phyloP scores from a whole-genome alignment of 37 sponge, comb jelly and placozoan genomes.

The Halisarca cf. caerulea region DNA sequence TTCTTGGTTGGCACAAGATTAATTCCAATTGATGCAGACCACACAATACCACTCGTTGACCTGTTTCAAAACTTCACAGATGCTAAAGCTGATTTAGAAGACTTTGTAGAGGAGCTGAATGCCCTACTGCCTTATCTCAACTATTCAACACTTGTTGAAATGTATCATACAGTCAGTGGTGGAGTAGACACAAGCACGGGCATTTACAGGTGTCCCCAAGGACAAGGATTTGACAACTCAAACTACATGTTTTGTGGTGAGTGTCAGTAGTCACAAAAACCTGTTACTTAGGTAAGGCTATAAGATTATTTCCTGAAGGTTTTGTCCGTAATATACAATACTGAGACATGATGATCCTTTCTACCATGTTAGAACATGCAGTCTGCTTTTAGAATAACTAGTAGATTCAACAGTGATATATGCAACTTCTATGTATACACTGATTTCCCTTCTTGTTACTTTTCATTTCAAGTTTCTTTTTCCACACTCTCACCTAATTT shows the following conservation, averaged over 20 bases:
- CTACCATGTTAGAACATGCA: too few relatives aligned
- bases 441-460: too few relatives aligned
- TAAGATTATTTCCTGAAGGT: too few relatives aligned
- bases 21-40: not conserved
- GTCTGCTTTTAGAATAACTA: too few relatives aligned
- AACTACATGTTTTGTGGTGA: constrained; percentile 31
- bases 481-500: too few relatives aligned
- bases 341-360: too few relatives aligned
- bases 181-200: constrained; percentile 2
- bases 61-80: constrained; percentile 11
- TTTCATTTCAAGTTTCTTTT: too few relatives aligned
- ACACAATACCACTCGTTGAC: not conserved
- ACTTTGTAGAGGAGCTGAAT: not conserved
- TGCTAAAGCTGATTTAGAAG: not conserved
- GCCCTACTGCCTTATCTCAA: not conserved
- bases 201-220: constrained; percentile 19
- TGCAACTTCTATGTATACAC: too few relatives aligned
- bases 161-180: not conserved
- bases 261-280: too few relatives aligned
- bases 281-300: too few relatives aligned
- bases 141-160: not conserved
- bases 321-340: too few relatives aligned
- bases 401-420: too few relatives aligned
- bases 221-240: constrained; percentile 5
- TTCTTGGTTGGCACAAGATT: not conserved